These are phyloP conservation scores for Mormyrus iriodes DNA, from an alignment of 2,113 vertebrate species.

Conservation along the genomic window DNA sequence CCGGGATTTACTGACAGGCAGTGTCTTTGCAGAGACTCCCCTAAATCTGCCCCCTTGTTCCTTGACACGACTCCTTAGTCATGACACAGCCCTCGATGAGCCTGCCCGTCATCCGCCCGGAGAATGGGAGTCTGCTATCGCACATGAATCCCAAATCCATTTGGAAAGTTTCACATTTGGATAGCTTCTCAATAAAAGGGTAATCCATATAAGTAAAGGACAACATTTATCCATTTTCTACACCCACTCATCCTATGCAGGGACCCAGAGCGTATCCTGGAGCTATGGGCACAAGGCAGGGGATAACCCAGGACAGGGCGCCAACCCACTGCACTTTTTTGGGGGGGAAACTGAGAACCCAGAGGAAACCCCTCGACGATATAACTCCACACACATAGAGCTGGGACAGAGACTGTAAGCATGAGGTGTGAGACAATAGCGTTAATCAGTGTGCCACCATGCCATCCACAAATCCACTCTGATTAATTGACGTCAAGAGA, in stretches of 20 bases:
- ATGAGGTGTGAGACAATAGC: background rate
- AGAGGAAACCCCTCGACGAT: background rate
- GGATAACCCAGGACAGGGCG: background rate
- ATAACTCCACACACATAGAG: background rate
- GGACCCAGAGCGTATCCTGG: background rate
- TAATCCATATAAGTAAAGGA: conserved; percentile 5
- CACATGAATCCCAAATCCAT: conserved; percentile 20
- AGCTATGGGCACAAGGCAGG: background rate
- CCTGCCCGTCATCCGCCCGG: conserved; percentile 7
- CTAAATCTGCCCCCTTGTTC: background rate
- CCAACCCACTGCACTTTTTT: background rate
- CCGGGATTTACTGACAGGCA: background rate
- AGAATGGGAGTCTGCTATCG: background rate
- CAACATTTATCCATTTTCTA: conserved; percentile 13
- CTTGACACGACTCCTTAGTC: conserved; percentile 1
- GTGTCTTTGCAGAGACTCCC: background rate
- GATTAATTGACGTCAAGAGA: background rate
- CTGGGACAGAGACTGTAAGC: background rate
- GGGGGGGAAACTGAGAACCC: background rate
- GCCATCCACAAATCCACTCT: background rate
- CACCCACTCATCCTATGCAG: background rate
- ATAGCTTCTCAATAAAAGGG: conserved; percentile 11
- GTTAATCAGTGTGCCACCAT: background rate
- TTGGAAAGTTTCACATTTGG: conserved; percentile 6
- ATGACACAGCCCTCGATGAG: background rate